Percentiles rank a stretch among this genome's conserved stretches.
These are phyloP conservation scores for Heterochromis multidens DNA, from an alignment of 2,113 vertebrate genomes.

Conservation along the genomic window DNA sequence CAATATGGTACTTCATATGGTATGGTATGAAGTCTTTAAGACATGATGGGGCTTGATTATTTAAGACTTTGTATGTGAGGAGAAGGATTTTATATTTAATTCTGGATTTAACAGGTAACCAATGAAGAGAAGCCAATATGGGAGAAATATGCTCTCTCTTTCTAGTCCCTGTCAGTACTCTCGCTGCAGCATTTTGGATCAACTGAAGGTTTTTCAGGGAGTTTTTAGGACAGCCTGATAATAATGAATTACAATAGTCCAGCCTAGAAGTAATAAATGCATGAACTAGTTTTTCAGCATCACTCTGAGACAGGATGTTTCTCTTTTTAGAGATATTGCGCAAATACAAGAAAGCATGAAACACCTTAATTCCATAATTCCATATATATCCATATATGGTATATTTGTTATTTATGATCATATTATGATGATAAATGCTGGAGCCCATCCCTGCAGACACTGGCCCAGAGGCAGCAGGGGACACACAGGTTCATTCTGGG, in stretches of 20 bases:
- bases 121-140: background rate
- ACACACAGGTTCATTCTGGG: no score
- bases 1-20: no score
- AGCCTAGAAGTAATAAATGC: background rate
- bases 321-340: background rate
- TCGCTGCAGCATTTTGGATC: background rate
- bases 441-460: background rate
- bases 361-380: background rate
- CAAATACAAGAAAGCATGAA: background rate
- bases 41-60: no score
- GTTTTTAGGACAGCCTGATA: no score
- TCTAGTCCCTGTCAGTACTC: background rate
- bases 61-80: no score
- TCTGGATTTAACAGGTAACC: background rate
- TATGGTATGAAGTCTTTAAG: no score
- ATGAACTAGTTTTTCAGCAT: no score
- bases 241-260: background rate
- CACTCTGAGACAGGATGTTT: background rate
- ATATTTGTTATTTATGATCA: background rate
- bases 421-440: background rate
- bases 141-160: background rate
- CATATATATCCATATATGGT: background rate
- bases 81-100: background rate
- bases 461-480: background rate
- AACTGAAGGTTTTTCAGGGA: no score